phyloP scores from a whole-genome alignment of 2,113 vertebrate species.

The Glareola pratincola region DNA sequence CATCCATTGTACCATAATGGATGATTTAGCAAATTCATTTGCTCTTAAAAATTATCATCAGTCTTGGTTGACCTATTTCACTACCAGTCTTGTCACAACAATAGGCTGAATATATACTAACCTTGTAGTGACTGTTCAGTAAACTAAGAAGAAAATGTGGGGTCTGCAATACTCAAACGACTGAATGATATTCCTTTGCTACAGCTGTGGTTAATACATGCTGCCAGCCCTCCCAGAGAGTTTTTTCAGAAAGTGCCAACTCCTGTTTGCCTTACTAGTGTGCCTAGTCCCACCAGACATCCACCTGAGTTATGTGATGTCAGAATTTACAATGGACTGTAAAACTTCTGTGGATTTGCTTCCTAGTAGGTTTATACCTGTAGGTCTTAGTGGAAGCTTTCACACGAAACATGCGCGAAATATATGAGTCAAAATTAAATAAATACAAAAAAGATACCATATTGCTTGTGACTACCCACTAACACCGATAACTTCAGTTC shows the following conservation, averaged over 20 bases:
- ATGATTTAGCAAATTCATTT: neutral
- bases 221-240: neutral
- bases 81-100: neutral
- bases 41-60: neutral
- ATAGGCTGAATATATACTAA: neutral
- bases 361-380: neutral
- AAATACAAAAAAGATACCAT: neutral
- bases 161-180: neutral
- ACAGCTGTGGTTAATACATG: neutral
- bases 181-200: neutral
- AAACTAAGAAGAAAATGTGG: neutral
- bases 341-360: neutral
- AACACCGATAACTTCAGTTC: neutral
- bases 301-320: neutral
- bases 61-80: conserved; percentile 29
- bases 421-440: neutral
- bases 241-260: neutral
- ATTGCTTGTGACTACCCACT: neutral
- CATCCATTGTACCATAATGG: neutral
- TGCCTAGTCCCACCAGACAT: neutral
- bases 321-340: neutral
- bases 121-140: neutral
- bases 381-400: neutral
- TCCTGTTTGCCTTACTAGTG: neutral
- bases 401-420: neutral